Evolutionary conservation across 2,113 vertebrate species (phyloP).

Genomic region (Leiothrix lutea): DNA sequence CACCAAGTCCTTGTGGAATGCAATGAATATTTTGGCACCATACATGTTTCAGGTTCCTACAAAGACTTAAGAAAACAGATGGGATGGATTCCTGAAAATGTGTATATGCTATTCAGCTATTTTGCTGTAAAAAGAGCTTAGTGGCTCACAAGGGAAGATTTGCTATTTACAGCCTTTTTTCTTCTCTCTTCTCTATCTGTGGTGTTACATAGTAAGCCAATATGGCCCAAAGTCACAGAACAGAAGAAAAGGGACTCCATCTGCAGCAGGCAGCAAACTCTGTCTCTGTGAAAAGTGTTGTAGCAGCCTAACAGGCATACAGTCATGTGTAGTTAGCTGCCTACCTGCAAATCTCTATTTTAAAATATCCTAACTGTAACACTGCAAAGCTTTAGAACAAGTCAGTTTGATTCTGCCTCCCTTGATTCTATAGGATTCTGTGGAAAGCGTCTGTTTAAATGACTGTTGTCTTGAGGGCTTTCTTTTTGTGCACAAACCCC

Average conservation of each 20-base stretch:
- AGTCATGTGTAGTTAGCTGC: neutral
- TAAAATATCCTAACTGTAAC: neutral
- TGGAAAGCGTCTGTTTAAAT: neutral
- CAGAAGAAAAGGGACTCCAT: neutral
- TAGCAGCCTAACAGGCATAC: neutral
- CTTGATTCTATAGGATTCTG: neutral
- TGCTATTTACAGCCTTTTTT: neutral
- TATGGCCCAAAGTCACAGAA: neutral
- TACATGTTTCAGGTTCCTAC: neutral
- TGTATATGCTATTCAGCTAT: neutral
- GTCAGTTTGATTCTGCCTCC: neutral
- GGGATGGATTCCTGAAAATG: neutral
- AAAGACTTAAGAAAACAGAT: neutral
- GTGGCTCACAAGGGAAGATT: neutral
- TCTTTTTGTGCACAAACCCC: neutral
- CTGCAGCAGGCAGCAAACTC: neutral
- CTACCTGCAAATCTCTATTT: slow-evolving; percentile 1
- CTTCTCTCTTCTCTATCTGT: neutral
- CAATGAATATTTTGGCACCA: neutral
- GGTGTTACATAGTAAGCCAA: neutral
- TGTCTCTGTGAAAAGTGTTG: neutral
- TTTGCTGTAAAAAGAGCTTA: neutral
- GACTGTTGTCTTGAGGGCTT: neutral
- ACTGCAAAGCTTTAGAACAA: neutral
- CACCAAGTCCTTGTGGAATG: neutral